Conservation (phyloP, 1,140 invertebrate species). For the Cydia splendana region DNA sequence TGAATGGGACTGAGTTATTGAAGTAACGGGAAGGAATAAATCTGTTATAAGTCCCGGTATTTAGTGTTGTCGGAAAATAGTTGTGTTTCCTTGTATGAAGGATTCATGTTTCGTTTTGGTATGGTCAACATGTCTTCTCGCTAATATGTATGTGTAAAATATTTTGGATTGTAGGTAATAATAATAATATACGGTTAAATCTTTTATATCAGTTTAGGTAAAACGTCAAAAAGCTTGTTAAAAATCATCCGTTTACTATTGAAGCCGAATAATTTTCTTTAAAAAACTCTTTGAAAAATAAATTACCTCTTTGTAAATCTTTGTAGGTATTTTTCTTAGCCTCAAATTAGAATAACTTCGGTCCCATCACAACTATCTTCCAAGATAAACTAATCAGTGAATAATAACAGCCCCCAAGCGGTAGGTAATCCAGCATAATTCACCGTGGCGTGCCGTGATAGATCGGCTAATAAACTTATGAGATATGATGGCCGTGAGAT, state of each 20-base stretch:
- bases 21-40: constrained; percentile 62
- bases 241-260: no score
- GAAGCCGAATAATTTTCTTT: no score
- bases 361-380: constrained; percentile 16
- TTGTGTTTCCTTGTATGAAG: background rate
- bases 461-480: constrained; percentile 26
- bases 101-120: no score
- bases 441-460: constrained; percentile 16
- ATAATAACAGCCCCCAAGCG: constrained; percentile 23
- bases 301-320: no score
- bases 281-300: no score
- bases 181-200: no score
- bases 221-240: no score
- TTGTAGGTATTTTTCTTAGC: background rate
- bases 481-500: constrained; percentile 28
- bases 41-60: constrained; percentile 37
- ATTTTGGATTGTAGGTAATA: no score
- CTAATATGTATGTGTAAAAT: no score
- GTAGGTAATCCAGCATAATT: constrained; percentile 21
- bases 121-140: no score
- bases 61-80: constrained; percentile 4
- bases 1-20: constrained; percentile 67
- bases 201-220: no score
- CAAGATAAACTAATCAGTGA: constrained; percentile 21
- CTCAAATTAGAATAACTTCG: background rate